A percentile compares a stretch with the other conserved stretches of the same genome.
Conservation (phyloP, 2,113 vertebrate species). For the Brachirus orientalis region DNA sequence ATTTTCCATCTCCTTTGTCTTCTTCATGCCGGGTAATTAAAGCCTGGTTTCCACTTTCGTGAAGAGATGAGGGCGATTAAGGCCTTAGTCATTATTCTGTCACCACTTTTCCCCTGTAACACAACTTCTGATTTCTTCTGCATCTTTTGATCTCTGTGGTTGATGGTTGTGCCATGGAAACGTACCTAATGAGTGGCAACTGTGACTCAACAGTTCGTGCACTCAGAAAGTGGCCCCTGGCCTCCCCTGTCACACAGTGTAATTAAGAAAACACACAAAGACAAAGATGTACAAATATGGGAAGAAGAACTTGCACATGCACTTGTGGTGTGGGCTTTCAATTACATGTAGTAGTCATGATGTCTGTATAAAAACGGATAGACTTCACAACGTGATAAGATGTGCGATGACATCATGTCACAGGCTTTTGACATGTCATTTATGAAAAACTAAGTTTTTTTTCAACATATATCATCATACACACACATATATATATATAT, state of each 20-base stretch:
- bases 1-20: constrained; percentile 58
- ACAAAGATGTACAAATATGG: constrained; percentile 10
- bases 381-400: background rate
- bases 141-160: constrained; percentile 47
- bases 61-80: constrained; percentile 31
- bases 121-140: constrained; percentile 33
- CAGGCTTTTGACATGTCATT: too few species aligned
- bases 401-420: background rate
- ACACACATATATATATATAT: too few species aligned
- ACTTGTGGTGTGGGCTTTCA: too few species aligned
- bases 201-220: constrained; percentile 23
- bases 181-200: constrained; percentile 49
- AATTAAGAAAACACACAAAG: constrained; percentile 42
- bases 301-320: constrained; percentile 4
- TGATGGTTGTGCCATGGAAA: constrained; percentile 34
- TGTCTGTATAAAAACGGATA: background rate
- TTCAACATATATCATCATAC: too few species aligned
- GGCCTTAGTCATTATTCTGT: constrained; percentile 42
- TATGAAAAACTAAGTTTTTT: too few species aligned
- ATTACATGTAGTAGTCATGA: too few species aligned
- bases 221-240: background rate
- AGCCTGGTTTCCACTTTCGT: constrained; percentile 56
- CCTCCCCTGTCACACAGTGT: constrained; percentile 16
- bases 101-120: constrained; percentile 34
- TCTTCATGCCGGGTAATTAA: constrained; percentile 59